Conservation (phyloP, 2,888 invertebrate genomes). For the Rhaphigaster nebulosa region DNA sequence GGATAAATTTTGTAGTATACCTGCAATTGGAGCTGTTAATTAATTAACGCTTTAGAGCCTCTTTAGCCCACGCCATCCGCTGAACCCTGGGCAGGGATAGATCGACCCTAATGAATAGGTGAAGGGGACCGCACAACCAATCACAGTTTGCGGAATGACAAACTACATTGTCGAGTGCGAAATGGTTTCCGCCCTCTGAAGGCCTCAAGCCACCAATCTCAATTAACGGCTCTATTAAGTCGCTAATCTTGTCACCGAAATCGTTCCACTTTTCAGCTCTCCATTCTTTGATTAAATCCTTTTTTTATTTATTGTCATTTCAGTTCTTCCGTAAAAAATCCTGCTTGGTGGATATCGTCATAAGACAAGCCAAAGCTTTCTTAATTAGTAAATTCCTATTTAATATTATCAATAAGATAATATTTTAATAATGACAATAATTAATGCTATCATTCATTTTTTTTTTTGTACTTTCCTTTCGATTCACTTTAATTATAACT, state of each 20-base stretch:
- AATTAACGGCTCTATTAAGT: background rate
- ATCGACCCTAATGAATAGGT: background rate
- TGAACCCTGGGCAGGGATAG: background rate
- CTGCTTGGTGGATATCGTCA: background rate
- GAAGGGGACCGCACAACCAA: background rate
- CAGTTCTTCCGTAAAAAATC: background rate
- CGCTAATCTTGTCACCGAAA: slow-evolving; percentile 5
- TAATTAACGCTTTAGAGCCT: background rate
- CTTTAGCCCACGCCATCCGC: background rate
- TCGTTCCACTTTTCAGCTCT: background rate
- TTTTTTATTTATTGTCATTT: background rate
- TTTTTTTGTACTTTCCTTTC: too few relatives aligned
- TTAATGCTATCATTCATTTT: too few relatives aligned
- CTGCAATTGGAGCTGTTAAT: background rate
- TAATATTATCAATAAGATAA: too few relatives aligned
- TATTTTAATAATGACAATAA: too few relatives aligned
- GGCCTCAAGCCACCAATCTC: background rate
- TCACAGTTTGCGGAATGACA: background rate
- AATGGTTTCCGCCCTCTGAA: background rate
- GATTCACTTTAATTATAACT: too few relatives aligned
- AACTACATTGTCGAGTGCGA: background rate
- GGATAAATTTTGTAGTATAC: background rate
- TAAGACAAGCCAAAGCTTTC: background rate
- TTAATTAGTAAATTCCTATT: too few relatives aligned
- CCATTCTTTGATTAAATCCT: background rate